Evolutionary conservation across 2,113 vertebrate genomes (phyloP), one percentile per base, ranked within the genome.

Genomic region (Corythaixoides concolor): DNA sequence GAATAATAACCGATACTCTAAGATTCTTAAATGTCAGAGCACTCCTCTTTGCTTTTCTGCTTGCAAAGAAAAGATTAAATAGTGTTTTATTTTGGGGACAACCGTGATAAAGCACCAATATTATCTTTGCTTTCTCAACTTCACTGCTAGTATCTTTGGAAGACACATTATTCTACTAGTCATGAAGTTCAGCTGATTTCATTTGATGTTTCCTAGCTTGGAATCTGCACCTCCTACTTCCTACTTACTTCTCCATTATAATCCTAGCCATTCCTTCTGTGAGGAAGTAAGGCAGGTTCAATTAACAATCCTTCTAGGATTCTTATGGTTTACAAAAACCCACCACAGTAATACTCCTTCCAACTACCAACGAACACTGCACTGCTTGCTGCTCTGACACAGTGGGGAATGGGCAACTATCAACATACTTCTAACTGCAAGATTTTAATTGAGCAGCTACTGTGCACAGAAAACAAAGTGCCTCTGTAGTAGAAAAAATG

Each of bases 1-100:
- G 35, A 81, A 85, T 68, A 90, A 87, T n/a, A 94, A 91, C 89
- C 67, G 75, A 88, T 83, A 73, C 19, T 50, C 73, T 26, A 85
- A 6, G 35, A 27, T 49, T 85, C 78, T 64, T 72, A 79, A 73
- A 49, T 62, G 49, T 58, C 85, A 90, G 56, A 81, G 35, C 13
- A 35, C 27, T 80, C 67, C 56, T 78, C 2, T 77, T 30, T 49
- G 72, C 41, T 85, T 60, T 88, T 77, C n/a, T 90, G n/a, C 39
- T 85, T 47, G 28, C 41, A 79, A 91, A 73, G 73, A 56, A 8
- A 88, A 74, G 21, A 78, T 58, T 47, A 84, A 85, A 27, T 35
- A 88, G 58, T 33, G 37, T 43, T 95, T 95, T 76, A 35, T 82
- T 89, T 73, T 37, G 16, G 53, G 28, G 33, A 87, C 33, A 76